A percentile compares a stretch with the other conserved stretches of the same genome.
These are phyloP conservation scores for Montipora cactus DNA, from an alignment of 64 coral and sea anemone genomes.

Conservation along the genomic window DNA sequence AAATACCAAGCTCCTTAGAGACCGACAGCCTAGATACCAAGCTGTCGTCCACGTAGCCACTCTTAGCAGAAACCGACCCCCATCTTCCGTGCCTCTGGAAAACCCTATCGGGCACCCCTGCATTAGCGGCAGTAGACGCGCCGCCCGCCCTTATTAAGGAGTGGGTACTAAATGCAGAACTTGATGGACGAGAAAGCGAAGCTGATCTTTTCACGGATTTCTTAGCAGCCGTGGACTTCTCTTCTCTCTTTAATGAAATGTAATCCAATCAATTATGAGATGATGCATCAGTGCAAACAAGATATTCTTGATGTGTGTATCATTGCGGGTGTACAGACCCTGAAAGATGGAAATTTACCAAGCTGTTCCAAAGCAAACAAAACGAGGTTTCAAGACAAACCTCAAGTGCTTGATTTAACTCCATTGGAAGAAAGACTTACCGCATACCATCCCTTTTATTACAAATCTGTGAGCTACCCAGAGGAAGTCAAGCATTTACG, in stretches of 20 bases:
- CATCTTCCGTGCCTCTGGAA: too few relatives aligned
- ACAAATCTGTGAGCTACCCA: conserved; percentile 42
- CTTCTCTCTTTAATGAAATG: conserved; percentile 13
- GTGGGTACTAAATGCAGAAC: too few relatives aligned
- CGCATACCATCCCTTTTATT: conserved; percentile 36
- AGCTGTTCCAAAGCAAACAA: conserved; percentile 42
- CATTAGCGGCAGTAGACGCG: too few relatives aligned
- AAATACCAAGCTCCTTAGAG: too few relatives aligned
- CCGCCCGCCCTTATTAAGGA: too few relatives aligned
- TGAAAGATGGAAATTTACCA: conserved; percentile 44
- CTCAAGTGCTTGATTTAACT: conserved; percentile 27
- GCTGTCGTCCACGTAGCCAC: too few relatives aligned
- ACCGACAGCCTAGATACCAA: too few relatives aligned
- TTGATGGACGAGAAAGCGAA: too few relatives aligned
- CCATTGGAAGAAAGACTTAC: conserved; percentile 51
- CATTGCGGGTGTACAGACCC: conserved; percentile 49
- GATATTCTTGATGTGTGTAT: conserved; percentile 54
- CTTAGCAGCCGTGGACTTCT: too few relatives aligned
- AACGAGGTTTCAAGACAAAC: conserved; percentile 50
- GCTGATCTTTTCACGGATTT: too few relatives aligned
- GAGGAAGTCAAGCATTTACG: conserved; percentile 48
- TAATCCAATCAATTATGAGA: conserved; percentile 39
- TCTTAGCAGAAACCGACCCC: too few relatives aligned
- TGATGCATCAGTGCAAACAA: conserved; percentile 11
- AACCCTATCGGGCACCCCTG: too few relatives aligned